phyloP scores from a whole-genome alignment of 2,113 vertebrate genomes.

The Porphyrio hochstetteri region DNA sequence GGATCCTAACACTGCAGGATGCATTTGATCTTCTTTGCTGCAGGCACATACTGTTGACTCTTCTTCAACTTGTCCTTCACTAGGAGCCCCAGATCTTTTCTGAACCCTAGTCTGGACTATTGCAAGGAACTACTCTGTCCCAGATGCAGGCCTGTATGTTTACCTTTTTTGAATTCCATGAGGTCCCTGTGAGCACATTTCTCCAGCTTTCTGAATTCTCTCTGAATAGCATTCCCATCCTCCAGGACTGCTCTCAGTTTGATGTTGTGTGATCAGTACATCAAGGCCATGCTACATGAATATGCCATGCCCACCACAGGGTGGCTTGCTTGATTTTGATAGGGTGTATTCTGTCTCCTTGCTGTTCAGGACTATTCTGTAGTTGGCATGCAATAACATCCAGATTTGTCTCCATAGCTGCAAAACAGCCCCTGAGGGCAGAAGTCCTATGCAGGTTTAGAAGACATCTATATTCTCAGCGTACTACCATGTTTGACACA shows the following conservation, averaged over 20 bases:
- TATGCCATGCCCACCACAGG: neutral
- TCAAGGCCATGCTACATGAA: neutral
- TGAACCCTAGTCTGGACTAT: no score
- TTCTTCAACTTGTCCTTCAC: neutral
- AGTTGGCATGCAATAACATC: neutral
- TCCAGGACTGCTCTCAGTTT: neutral
- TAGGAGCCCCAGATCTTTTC: neutral
- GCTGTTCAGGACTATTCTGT: neutral
- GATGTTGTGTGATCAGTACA: neutral
- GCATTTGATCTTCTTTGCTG: neutral
- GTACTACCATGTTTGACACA: accelerated
- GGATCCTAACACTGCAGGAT: neutral
- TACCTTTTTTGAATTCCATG: neutral
- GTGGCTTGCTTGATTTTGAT: no score
- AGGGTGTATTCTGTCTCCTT: neutral
- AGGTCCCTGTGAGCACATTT: neutral
- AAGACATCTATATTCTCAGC: neutral
- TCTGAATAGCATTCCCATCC: neutral
- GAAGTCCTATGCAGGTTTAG: neutral
- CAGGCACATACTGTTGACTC: neutral
- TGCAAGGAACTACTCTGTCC: neutral
- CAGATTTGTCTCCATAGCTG: neutral
- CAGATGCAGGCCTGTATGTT: neutral
- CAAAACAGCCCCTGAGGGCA: neutral
- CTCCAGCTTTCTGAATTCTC: neutral